A percentile compares a stretch with the other conserved stretches of the same genome.
Conservation (phyloP, 2,888 invertebrate genomes). For the Leptodirus hochenwartii region DNA sequence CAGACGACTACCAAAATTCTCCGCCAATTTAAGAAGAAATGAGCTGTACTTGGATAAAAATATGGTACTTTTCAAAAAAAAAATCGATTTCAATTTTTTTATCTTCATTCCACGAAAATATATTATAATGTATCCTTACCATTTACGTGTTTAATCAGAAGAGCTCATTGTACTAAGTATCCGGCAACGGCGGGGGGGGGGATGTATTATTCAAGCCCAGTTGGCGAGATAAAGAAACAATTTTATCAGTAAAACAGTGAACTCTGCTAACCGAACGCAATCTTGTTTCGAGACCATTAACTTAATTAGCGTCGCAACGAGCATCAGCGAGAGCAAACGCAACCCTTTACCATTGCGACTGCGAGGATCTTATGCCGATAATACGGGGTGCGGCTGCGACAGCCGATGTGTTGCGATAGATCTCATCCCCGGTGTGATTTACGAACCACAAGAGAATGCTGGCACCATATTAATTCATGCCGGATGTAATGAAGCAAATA, state of each 20-base stretch:
- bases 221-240: conserved; percentile 24
- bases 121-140: conserved; percentile 1
- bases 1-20: too few relatives aligned
- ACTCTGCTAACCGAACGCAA: conserved; percentile 29
- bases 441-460: too few relatives aligned
- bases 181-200: too few relatives aligned
- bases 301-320: too few relatives aligned
- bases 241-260: conserved; percentile 27
- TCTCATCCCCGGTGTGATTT: too few relatives aligned
- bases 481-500: conserved; percentile 20
- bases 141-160: too few relatives aligned
- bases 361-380: conserved; percentile 11
- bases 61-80: too few relatives aligned
- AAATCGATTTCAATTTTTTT: too few relatives aligned
- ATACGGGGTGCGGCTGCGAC: not conserved
- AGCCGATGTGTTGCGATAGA: not conserved
- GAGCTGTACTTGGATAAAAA: too few relatives aligned
- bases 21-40: too few relatives aligned
- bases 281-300: conserved; percentile 31
- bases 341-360: conserved; percentile 22
- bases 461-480: conserved; percentile 19
- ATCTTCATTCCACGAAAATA: not conserved
- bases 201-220: conserved; percentile 10
- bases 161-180: too few relatives aligned
- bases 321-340: too few relatives aligned